Base-by-base conservation (phyloP, 2,113 vertebrate genomes). In the Passer domesticus region DNA sequence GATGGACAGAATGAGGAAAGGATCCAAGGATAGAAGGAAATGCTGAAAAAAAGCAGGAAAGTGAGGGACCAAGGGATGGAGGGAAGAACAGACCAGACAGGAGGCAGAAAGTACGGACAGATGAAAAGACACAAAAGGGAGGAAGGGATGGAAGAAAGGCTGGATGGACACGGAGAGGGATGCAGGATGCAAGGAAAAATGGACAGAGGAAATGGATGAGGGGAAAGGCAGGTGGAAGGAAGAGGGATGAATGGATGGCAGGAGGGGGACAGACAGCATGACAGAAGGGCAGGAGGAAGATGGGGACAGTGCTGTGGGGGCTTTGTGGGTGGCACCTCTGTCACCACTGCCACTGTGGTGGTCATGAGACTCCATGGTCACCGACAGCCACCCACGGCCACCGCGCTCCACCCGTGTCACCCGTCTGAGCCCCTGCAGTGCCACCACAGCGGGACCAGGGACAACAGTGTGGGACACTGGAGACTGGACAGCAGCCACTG, bases 381-480 rank as follows among this genome's bases (percentile, higher is more conserved):
- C 59, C 1, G 0, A 56, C 8, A 75, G 72, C 39, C 70, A 67
- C 43, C 14, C 43, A 35, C 0, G 3, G 70, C 60, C 60, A 78
- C 76, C 0, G 0, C 0, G 0, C 11, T n/a, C 58, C 55, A 44
- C 28, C 64, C 0, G 3, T 7, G 49, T 15, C 58, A n/a, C 46
- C 50, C 1, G 0, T 5, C 12, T 4, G 6, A 60, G 58, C 27
- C 46, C 50, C 43, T 5, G 37, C 14, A 69, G 47, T 53, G 66
- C 30, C 73, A 63, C 30, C 53, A 2, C 0, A 19, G 37, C 4
- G 25, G 47, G 52, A 69, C 23, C 74, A 56, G 78, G 70, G 62
- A 44, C 63, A 88, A 69, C 24, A 2, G 67, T 4, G 33, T 3
- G 9, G 35, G 39, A 66, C 15, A 9, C 47, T 27, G 31, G 21